Base-by-base conservation (phyloP, 2,113 vertebrate genomes). In the Pangasianodon gigas region DNA sequence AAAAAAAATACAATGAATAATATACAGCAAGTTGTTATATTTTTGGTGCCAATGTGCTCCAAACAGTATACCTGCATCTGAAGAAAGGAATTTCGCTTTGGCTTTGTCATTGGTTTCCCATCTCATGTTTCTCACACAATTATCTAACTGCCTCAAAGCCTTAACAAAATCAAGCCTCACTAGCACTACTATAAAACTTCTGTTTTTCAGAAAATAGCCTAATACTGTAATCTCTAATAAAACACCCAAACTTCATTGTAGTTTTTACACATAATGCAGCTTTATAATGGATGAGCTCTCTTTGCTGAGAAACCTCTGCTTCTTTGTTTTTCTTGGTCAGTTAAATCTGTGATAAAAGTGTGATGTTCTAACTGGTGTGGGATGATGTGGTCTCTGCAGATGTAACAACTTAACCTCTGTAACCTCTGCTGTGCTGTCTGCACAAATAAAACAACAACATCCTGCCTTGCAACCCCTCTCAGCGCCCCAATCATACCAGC, bases 361-460 rank as follows among this genome's bases (percentile, higher is more conserved):
- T 82, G 46, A 81, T 86, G 84, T 92, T 41, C 11, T 81, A 89
- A 88, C 46, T 75, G 46, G 92, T 94, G 92, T 94, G 94, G 93
- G 92, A 94, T 91, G 87, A 91, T 84, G 90, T 7, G 89, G 91
- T 90, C 14, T 18, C 90, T 93, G 93, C 94, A 96, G 95, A 96
- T 95, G 95, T 94, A 95, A 94, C 91, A 58, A 95, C 93, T 96
- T 96, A 95, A 96, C 96, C 95, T 87, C 92, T 54, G 2, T 88
- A 92, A 94, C 94, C 95, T 94, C 93, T 90, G 94, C 94, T 94
- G 93, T 95, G 94, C 94, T 90, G 93, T 92, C 92, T 93, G 95
- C 92, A 94, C 95, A 95, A 95, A 96, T 95, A 94, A 95, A 96
- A 94, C 91, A 92, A 94, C 94, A 95, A 95, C 95, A 96, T 96